These are phyloP conservation scores for Natrix natrix DNA, from an alignment of 2,797 vertebrate genomes.

Conservation along the genomic window DNA sequence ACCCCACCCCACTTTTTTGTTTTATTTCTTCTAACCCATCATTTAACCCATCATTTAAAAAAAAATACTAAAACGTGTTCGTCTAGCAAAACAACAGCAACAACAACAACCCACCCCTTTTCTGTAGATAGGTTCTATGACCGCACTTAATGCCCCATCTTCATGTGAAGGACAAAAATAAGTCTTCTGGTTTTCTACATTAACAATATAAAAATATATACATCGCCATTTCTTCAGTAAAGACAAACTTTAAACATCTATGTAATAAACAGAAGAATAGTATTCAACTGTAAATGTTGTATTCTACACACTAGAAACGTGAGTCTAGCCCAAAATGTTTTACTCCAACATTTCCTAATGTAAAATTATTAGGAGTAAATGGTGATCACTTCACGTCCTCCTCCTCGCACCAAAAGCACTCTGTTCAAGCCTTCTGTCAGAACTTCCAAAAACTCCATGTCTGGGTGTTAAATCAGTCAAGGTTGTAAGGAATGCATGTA, in stretches of 20 bases:
- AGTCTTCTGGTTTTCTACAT: slow-evolving; percentile 33
- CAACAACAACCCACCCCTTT: background rate
- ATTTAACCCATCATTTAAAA: background rate
- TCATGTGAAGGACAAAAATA: slow-evolving; percentile 27
- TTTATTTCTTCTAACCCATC: background rate
- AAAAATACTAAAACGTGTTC: slow-evolving; percentile 26
- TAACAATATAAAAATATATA: slow-evolving; percentile 35
- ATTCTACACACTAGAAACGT: slow-evolving; percentile 32
- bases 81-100: background rate
- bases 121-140: slow-evolving; percentile 20
- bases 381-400: slow-evolving; percentile 95
- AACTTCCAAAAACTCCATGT: slow-evolving; percentile 98
- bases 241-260: slow-evolving; percentile 32
- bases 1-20: too few species aligned
- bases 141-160: background rate
- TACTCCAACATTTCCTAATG: slow-evolving; percentile 4
- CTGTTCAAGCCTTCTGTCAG: slow-evolving; percentile 91
- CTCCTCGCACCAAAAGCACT: slow-evolving; percentile 90
- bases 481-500: slow-evolving; percentile 31
- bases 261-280: slow-evolving; percentile 39
- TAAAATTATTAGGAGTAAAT: slow-evolving; percentile 85
- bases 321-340: slow-evolving; percentile 23
- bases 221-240: slow-evolving; percentile 42
- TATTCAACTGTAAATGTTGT: slow-evolving; percentile 38
- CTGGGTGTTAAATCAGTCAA: slow-evolving; percentile 77